A percentile compares a stretch with the other conserved stretches of the same genome.
Conservation (phyloP, 2,888 invertebrate species). For the Galeruca laticollis region DNA sequence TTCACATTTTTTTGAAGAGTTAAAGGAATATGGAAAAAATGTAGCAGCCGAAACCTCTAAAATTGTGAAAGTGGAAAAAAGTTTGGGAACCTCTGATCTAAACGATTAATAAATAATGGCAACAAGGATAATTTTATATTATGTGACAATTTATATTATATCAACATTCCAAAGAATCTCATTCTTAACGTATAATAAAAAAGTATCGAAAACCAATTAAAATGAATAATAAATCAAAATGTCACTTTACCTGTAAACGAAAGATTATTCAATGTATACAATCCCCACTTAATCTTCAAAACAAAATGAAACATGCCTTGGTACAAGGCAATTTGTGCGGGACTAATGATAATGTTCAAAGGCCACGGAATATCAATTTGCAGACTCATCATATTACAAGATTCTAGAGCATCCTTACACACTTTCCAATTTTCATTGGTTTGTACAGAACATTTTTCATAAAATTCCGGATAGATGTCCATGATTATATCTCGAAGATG, state of each 20-base stretch:
- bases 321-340: conserved; percentile 59
- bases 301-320: conserved; percentile 61
- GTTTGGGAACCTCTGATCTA: no score
- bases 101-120: no score
- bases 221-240: no score
- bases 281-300: conserved; percentile 63
- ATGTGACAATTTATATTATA: no score
- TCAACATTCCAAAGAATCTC: no score
- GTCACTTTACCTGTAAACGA: conserved; percentile 56
- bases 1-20: no score
- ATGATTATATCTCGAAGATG: conserved; percentile 63
- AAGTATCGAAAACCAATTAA: no score
- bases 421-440: conserved; percentile 55
- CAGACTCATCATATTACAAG: conserved; percentile 56
- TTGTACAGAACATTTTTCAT: conserved; percentile 57
- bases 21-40: no score
- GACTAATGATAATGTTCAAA: conserved; percentile 60
- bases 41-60: no score
- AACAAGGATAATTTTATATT: no score
- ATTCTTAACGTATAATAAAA: no score
- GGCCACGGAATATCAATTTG: conserved; percentile 62
- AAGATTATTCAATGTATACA: conserved; percentile 61
- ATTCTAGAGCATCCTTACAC: conserved; percentile 55
- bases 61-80: no score
- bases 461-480: conserved; percentile 62